Evolutionary conservation across 2,113 vertebrate genomes (phyloP).

Genomic region (Bettongia penicillata): DNA sequence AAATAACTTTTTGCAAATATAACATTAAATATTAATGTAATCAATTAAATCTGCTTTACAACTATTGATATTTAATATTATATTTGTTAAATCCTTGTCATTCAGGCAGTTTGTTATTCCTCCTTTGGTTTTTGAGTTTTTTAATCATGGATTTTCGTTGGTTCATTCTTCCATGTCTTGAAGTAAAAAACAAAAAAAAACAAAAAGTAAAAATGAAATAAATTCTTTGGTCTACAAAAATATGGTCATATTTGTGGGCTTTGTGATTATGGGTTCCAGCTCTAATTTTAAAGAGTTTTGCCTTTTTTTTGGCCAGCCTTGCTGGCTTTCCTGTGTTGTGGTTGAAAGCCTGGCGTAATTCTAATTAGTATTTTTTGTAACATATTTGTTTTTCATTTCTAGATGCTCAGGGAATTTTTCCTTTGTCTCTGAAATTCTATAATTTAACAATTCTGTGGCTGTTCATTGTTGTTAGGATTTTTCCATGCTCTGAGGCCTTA

Average conservation of each 20-base stretch:
- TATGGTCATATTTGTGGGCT: background rate
- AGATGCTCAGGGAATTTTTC: background rate
- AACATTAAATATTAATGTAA: background rate
- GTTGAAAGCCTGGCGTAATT: background rate
- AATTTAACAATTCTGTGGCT: slow-evolving; percentile 1
- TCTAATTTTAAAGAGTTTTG: background rate
- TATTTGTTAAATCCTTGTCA: background rate
- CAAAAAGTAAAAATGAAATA: background rate
- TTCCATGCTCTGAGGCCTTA: background rate
- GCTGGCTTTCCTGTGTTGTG: background rate
- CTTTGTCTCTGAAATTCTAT: background rate
- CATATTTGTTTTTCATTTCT: slow-evolving; percentile 29
- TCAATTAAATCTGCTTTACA: background rate
- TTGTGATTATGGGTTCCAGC: background rate
- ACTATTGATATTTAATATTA: background rate
- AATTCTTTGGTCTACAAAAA: background rate
- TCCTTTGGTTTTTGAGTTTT: background rate
- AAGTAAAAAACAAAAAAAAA: too few species aligned
- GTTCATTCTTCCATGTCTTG: background rate
- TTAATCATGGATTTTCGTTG: background rate
- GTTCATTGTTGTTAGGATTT: slow-evolving; percentile 16
- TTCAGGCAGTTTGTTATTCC: background rate
- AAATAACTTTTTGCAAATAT: background rate
- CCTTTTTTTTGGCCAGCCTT: background rate
- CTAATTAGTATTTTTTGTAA: background rate